Base-by-base conservation (phyloP, 2,113 vertebrate species). In the Tetraodon nigroviridis region DNA sequence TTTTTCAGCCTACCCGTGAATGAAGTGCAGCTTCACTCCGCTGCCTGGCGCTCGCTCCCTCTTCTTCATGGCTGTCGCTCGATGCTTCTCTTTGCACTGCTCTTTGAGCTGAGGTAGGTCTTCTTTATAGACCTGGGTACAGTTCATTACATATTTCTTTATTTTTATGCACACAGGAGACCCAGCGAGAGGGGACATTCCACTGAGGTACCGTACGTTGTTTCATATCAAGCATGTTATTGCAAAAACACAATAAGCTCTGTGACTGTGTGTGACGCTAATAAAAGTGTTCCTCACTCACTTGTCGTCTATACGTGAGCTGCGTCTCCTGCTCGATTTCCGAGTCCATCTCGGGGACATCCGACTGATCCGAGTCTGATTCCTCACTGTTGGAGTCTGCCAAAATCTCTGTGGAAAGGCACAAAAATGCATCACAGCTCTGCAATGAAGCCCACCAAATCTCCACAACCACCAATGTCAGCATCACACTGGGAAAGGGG, bases 101-200 rank as follows among this genome's bases (percentile, higher is more conserved):
- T 98, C 93, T 92, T 97, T 98, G 87, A 98, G 95, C 81, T 98
- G 97, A 97, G 95, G 95, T 94, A 99, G 95, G 93, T 99, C 97
- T 94, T 99, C 97, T 93, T 98, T 99, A 92, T 99, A 99, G 92
- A 99, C 93, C 97, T 99, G 65, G 17, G 64, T 13, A 24, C 21
- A 50, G 2, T 3, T 44, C 5, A 6, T 44, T 50, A 4, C n/a
- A n/a, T 60, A 14, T 27, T 53, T 22, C 3, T 27, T 27, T 27
- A 27, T 27, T 6, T 27, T 27, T 27, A 27, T 27, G 24, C 24
- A 27, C 24, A 27, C 32, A 12, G 4, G 32, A 37, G 32, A 37
- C 32, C 2, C 32, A 37, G 32, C 1, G 32, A 37, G 8, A 12
- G 32, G 11, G 32, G 32, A 11, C 32, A 37, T 37, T 37, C 24